These are phyloP conservation scores for Trisateles emortualis DNA, from an alignment of 2,888 invertebrate genomes.

Conservation along the genomic window DNA sequence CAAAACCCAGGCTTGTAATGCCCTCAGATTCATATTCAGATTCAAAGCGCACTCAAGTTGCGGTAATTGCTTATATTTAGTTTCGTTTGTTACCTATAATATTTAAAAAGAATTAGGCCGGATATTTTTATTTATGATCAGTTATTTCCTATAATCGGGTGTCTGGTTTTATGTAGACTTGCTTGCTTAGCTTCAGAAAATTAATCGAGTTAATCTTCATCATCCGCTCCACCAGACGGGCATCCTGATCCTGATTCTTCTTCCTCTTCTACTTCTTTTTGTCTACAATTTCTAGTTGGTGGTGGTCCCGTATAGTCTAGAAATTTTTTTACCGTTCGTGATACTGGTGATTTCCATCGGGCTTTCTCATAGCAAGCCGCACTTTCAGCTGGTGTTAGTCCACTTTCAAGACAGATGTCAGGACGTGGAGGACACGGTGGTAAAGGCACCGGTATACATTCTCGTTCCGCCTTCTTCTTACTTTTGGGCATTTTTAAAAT, in stretches of 20 bases:
- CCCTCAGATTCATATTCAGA: too few relatives aligned
- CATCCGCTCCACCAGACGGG: neutral
- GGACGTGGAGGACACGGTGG: slow-evolving; percentile 22
- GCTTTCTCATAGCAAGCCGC: slow-evolving; percentile 28
- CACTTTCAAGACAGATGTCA: slow-evolving; percentile 24
- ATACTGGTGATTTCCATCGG: slow-evolving; percentile 2
- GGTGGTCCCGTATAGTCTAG: neutral
- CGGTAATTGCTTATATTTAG: too few relatives aligned
- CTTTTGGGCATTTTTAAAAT: slow-evolving; percentile 21
- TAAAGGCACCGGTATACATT: slow-evolving; percentile 6
- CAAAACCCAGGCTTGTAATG: too few relatives aligned
- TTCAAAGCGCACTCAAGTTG: too few relatives aligned
- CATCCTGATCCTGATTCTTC: neutral
- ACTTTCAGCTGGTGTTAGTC: slow-evolving; percentile 24
- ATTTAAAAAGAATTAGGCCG: too few relatives aligned
- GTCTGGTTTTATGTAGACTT: too few relatives aligned
- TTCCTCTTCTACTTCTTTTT: slow-evolving; percentile 3
- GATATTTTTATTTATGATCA: too few relatives aligned
- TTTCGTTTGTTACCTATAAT: too few relatives aligned
- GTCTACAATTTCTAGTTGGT: slow-evolving; percentile 6
- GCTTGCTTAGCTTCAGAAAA: too few relatives aligned
- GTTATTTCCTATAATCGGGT: too few relatives aligned
- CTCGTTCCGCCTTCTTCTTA: slow-evolving; percentile 27
- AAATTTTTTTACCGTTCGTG: slow-evolving; percentile 15
- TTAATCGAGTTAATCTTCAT: neutral